Percentiles rank a stretch among this genome's conserved stretches.
Conservation (phyloP, 2,797 vertebrate genomes). For the Melopsittacus undulatus region DNA sequence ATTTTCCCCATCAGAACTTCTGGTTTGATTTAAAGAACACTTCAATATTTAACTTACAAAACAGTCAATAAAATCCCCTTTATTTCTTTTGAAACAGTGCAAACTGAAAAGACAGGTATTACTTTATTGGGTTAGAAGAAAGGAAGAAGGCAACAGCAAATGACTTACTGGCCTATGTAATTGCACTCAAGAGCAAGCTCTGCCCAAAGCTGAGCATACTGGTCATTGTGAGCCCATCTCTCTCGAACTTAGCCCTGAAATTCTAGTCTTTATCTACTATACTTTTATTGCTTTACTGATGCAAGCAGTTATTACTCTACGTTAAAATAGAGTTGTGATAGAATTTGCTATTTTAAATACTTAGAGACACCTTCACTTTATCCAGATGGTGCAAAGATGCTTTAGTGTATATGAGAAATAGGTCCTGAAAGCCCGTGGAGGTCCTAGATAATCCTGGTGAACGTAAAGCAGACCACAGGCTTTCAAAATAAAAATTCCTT, state of each 20-base stretch:
- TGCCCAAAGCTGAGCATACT: neutral
- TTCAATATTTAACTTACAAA: conserved; percentile 31
- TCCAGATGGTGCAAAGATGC: conserved; percentile 1
- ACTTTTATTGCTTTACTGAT: neutral
- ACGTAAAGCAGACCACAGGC: neutral
- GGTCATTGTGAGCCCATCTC: neutral
- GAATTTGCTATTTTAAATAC: neutral
- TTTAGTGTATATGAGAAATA: neutral
- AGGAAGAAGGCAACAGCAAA: neutral
- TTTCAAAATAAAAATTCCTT: neutral
- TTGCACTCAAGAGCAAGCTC: neutral
- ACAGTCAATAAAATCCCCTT: conserved; percentile 5
- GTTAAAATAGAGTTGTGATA: neutral
- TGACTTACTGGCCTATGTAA: neutral
- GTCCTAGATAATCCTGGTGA: conserved; percentile 4
- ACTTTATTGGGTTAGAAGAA: neutral
- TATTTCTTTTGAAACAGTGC: neutral
- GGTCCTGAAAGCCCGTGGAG: neutral
- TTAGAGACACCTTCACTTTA: neutral
- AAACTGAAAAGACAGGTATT: neutral
- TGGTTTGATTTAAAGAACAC: conserved; percentile 47
- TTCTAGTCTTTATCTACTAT: neutral
- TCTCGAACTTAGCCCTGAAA: neutral
- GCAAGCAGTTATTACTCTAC: neutral
- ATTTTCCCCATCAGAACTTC: conserved; percentile 51